Evolutionary conservation across 2,113 vertebrate genomes (phyloP).

Genomic region (Thryonomys swinderianus): DNA sequence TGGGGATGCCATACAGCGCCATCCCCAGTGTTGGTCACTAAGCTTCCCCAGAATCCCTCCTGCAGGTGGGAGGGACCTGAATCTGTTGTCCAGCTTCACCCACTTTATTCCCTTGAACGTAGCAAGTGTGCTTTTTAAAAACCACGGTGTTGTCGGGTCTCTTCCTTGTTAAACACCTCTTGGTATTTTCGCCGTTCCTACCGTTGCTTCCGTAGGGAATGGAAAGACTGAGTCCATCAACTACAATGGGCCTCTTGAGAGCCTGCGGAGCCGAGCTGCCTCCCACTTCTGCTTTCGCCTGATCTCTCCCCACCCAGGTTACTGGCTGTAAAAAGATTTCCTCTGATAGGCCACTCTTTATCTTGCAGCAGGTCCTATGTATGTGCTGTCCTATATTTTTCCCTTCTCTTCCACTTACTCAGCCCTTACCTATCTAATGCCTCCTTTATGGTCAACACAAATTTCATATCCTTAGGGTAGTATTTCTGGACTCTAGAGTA

Average conservation of each 20-base stretch:
- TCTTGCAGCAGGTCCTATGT: not conserved
- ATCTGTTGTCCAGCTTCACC: not conserved
- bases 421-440: conserved; percentile 55
- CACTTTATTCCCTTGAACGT: not conserved
- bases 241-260: not conserved
- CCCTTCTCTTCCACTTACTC: conserved; percentile 39
- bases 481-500: conserved; percentile 56
- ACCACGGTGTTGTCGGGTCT: not conserved
- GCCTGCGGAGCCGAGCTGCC: too few species aligned
- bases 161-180: not conserved
- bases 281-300: not conserved
- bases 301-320: not conserved
- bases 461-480: conserved; percentile 68
- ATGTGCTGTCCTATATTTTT: not conserved
- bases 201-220: not conserved
- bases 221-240: not conserved
- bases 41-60: not conserved
- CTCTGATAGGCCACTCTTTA: conserved; percentile 1
- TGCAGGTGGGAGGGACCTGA: not conserved
- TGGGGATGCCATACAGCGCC: rapidly evolving
- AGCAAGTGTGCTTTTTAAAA: conserved; percentile 26
- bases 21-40: not conserved
- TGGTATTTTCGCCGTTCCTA: not conserved
- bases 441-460: conserved; percentile 69
- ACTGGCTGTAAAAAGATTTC: conserved; percentile 8